A percentile compares a stretch with the other conserved stretches of the same genome.
Evolutionary conservation across 2,888 invertebrate species (phyloP).

Genomic region (Xiphydria camelus): DNA sequence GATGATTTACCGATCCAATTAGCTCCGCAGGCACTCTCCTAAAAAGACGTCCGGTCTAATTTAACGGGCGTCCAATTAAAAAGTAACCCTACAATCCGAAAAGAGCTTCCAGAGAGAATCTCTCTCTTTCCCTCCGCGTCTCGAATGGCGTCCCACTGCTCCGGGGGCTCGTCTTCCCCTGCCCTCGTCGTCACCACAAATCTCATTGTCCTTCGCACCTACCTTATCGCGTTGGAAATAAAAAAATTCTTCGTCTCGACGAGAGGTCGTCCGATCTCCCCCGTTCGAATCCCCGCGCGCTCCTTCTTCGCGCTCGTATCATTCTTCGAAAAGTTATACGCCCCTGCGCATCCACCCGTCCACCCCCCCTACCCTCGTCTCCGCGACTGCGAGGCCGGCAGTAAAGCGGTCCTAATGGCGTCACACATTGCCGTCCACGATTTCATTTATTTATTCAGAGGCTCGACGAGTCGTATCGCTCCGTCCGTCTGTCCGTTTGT

Average conservation of each 20-base stretch:
- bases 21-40: conserved; percentile 48
- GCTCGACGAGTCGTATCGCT: background rate
- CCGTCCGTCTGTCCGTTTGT: no score
- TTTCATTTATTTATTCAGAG: conserved; percentile 52
- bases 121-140: background rate
- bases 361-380: no score
- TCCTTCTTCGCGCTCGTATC: conserved; percentile 9
- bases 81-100: conserved; percentile 36
- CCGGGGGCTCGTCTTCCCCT: no score
- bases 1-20: conserved; percentile 59
- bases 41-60: conserved; percentile 57
- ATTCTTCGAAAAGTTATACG: conserved; percentile 28
- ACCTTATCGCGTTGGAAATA: no score
- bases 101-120: background rate
- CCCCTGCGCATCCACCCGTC: no score
- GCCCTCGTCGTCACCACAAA: no score
- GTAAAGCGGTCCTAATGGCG: conserved; percentile 50
- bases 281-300: background rate
- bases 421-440: conserved; percentile 44
- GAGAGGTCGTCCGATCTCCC: no score
- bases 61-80: conserved; percentile 58
- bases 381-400: conserved; percentile 24
- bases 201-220: no score
- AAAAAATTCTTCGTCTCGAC: no score
- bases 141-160: no score